These are phyloP conservation scores for Aspidiotus rigidus DNA, from an alignment of 2,888 invertebrate genomes.

Conservation along the genomic window DNA sequence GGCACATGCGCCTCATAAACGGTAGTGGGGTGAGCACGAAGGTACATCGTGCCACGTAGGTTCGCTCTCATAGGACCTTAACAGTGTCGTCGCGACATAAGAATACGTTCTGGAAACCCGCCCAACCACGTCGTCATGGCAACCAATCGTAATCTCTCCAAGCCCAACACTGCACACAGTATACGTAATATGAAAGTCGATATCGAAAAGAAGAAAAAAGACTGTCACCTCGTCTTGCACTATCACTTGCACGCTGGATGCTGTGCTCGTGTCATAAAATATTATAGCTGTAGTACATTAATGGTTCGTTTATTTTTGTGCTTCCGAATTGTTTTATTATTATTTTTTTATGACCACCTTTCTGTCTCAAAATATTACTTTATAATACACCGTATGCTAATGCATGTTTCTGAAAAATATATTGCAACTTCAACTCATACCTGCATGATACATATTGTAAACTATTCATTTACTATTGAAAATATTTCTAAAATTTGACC, in stretches of 20 bases:
- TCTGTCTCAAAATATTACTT: no score
- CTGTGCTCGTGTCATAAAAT: constrained; percentile 9
- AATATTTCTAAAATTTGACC: no score
- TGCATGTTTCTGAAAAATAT: no score
- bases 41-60: constrained; percentile 17
- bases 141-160: constrained; percentile 29
- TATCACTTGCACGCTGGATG: constrained; percentile 9
- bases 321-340: not conserved
- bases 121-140: constrained; percentile 35
- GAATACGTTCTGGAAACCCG: constrained; percentile 21
- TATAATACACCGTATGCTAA: no score
- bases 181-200: no score
- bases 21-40: constrained; percentile 24
- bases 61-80: constrained; percentile 20
- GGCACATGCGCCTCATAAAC: constrained; percentile 27
- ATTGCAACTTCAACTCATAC: no score
- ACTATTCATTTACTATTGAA: no score
- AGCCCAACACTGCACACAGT: constrained; percentile 41
- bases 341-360: not conserved
- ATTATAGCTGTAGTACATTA: constrained; percentile 2
- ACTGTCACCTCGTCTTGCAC: no score
- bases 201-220: no score
- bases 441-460: no score
- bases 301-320: constrained; percentile 12
- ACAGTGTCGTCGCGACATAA: constrained; percentile 14